Evolutionary conservation across 2,113 vertebrate genomes (phyloP).

Genomic region (Calypte anna): DNA sequence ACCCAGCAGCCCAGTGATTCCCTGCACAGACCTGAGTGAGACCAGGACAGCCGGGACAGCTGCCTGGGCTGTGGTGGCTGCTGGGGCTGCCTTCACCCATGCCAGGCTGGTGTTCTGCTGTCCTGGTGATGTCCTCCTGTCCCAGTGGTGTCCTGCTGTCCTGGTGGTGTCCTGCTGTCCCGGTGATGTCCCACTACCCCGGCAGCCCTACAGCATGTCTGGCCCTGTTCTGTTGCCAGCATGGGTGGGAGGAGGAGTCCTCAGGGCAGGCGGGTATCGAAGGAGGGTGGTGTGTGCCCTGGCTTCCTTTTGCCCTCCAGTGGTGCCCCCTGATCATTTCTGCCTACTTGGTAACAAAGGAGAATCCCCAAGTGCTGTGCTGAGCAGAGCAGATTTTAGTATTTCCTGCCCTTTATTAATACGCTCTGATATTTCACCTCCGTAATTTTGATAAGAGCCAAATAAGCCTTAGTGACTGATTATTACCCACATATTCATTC

Average conservation of each 20-base stretch:
- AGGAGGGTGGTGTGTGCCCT: background rate
- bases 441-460: background rate
- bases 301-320: background rate
- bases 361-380: background rate
- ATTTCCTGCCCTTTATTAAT: background rate
- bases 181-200: too few relatives aligned
- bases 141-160: too few relatives aligned
- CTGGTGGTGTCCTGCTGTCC: too few relatives aligned
- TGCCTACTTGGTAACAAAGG: background rate
- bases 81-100: background rate
- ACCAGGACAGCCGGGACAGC: too few relatives aligned
- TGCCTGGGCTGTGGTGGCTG: background rate
- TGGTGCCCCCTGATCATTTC: rapidly evolving
- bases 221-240: too few relatives aligned
- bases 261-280: background rate
- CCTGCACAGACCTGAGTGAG: background rate
- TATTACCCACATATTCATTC: background rate
- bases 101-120: too few relatives aligned
- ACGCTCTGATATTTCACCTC: background rate
- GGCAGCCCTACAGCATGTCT: too few relatives aligned
- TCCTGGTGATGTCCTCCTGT: too few relatives aligned
- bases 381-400: too few relatives aligned
- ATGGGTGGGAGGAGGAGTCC: background rate
- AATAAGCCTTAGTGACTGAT: background rate
- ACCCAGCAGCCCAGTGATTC: background rate